These are phyloP conservation scores for Heteropelma amictum DNA, from an alignment of 2,888 invertebrate species.

Conservation along the genomic window DNA sequence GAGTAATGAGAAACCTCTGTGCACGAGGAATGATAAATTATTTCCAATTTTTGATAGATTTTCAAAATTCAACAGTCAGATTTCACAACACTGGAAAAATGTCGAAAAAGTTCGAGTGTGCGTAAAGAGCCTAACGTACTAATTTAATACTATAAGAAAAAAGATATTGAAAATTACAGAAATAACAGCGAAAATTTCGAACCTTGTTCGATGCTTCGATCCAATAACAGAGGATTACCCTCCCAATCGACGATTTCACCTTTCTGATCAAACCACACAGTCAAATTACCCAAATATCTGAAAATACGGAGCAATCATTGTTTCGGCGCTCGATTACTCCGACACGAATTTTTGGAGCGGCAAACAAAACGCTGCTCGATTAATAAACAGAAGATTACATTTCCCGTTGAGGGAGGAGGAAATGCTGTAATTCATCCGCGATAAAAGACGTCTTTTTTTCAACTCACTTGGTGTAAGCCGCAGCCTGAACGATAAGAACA, in stretches of 20 bases:
- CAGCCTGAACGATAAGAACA: slow-evolving; percentile 86
- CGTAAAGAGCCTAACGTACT: too few species aligned
- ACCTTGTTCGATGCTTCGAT: slow-evolving; percentile 84
- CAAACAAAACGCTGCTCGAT: too few species aligned
- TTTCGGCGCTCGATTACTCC: background rate
- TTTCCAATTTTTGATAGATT: too few species aligned
- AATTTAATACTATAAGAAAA: background rate
- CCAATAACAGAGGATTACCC: slow-evolving; percentile 87
- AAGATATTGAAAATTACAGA: background rate
- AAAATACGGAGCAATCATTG: slow-evolving; percentile 60
- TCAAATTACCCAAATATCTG: slow-evolving; percentile 88
- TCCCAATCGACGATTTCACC: slow-evolving; percentile 84
- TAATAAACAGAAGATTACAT: background rate
- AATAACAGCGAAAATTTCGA: background rate
- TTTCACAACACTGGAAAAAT: too few species aligned
- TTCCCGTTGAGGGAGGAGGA: background rate
- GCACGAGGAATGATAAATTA: too few species aligned
- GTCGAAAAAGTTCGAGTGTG: too few species aligned
- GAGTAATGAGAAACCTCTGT: too few species aligned
- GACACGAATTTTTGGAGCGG: too few species aligned
- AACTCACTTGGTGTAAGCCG: slow-evolving; percentile 82
- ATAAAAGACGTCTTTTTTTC: too few species aligned
- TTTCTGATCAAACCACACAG: slow-evolving; percentile 83
- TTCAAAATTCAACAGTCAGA: too few species aligned
- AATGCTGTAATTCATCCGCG: background rate